Conservation (phyloP, 2,113 vertebrate genomes). For the Cyprinodon brontotheroides region DNA sequence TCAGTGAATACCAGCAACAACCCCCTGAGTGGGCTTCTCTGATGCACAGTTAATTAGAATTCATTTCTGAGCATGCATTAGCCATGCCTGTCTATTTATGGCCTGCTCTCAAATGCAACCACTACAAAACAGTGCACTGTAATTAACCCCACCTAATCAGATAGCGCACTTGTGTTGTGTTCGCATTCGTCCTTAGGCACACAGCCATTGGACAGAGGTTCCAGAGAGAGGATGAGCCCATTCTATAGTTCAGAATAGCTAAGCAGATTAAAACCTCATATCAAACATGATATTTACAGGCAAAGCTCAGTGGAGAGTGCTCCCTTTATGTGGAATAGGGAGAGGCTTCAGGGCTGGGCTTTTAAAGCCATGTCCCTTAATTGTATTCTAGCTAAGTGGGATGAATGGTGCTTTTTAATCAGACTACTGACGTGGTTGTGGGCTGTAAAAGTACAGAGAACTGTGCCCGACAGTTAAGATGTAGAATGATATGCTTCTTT, state of each 20-base stretch:
- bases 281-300: conserved; percentile 81
- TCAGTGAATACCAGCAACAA: conserved; percentile 70
- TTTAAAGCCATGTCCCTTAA: conserved; percentile 79
- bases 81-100: conserved; percentile 82
- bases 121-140: conserved; percentile 82
- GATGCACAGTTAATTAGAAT: conserved; percentile 82
- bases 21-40: conserved; percentile 69
- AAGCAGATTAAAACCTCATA: conserved; percentile 84
- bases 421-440: conserved; percentile 68
- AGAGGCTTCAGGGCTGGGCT: conserved; percentile 71
- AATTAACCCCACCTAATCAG: conserved; percentile 86
- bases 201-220: conserved; percentile 76
- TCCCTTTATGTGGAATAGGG: conserved; percentile 77
- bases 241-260: conserved; percentile 82
- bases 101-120: conserved; percentile 79
- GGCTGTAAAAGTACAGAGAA: conserved; percentile 69
- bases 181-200: conserved; percentile 79
- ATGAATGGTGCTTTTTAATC: conserved; percentile 81
- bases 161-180: conserved; percentile 78
- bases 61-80: conserved; percentile 81
- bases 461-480: conserved; percentile 66
- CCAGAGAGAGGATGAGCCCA: conserved; percentile 77
- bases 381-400: conserved; percentile 78
- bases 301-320: conserved; percentile 77
- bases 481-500: conserved; percentile 70